These are phyloP conservation scores for Limnephilus auricula DNA, from an alignment of 2,888 invertebrate species.

Conservation along the genomic window DNA sequence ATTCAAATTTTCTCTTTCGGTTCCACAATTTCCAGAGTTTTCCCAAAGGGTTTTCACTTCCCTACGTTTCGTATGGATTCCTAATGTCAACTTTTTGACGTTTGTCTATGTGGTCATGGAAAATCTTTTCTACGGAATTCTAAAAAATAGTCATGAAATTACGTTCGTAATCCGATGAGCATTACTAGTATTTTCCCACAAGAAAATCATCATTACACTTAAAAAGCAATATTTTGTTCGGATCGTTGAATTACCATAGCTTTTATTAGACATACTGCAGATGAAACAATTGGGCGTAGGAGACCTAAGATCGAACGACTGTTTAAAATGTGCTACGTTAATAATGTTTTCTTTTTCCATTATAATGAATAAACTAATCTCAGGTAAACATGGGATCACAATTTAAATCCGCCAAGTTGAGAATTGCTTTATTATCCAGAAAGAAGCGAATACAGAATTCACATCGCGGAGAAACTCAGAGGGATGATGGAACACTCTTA, in stretches of 20 bases:
- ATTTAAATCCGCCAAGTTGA: not conserved
- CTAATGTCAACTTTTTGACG: not conserved
- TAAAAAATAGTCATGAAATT: not conserved
- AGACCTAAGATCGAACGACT: not conserved
- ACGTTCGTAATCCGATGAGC: not conserved
- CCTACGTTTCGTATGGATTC: not conserved
- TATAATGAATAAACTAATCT: not conserved
- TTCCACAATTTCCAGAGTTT: not conserved
- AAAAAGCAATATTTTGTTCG: not conserved
- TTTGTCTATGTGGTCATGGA: not conserved
- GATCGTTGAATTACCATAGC: not conserved
- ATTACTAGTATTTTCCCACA: not conserved
- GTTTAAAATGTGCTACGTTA: not conserved
- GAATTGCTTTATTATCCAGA: not conserved
- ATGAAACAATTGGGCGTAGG: not conserved
- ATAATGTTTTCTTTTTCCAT: not conserved
- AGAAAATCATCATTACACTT: not conserved
- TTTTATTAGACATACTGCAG: not conserved
- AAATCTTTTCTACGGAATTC: not conserved
- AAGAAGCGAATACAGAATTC: not conserved
- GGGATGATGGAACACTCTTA: not conserved
- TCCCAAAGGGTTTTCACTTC: conserved; percentile 35
- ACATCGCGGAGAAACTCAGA: not conserved
- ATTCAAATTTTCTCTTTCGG: conserved; percentile 42
- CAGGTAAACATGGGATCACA: not conserved